phyloP scores from a whole-genome alignment of 2,888 invertebrate species.

The Agapostemon virescens region DNA sequence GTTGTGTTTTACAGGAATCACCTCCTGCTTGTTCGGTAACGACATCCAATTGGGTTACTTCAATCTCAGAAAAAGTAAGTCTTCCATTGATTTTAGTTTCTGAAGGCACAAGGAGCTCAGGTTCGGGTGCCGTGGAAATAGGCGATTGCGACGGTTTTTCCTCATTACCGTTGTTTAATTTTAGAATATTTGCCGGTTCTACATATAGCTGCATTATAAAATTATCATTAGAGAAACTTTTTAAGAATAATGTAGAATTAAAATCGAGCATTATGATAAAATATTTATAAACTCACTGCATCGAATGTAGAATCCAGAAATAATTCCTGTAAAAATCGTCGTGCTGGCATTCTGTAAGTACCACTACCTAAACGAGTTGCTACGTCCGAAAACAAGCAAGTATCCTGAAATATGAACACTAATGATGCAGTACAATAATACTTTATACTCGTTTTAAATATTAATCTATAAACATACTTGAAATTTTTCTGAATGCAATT shows the following conservation, averaged over 20 bases:
- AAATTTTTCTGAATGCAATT: conserved; percentile 87
- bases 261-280: background rate
- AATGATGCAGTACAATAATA: conserved; percentile 10
- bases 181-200: conserved; percentile 76
- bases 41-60: conserved; percentile 66
- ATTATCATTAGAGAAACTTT: conserved; percentile 24
- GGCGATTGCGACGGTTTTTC: conserved; percentile 65
- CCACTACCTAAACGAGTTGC: conserved; percentile 89
- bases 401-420: conserved; percentile 82
- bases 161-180: conserved; percentile 67
- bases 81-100: conserved; percentile 77
- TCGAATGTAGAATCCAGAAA: conserved; percentile 93
- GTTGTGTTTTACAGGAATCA: conserved; percentile 60
- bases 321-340: conserved; percentile 95
- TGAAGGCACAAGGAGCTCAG: conserved; percentile 58
- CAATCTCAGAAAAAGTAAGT: conserved; percentile 68
- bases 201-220: conserved; percentile 74
- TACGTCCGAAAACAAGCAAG: conserved; percentile 96
- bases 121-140: conserved; percentile 52
- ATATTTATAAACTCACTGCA: conserved; percentile 76
- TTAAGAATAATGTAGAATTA: background rate
- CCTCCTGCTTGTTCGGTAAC: conserved; percentile 68
- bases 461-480: conserved; percentile 72
- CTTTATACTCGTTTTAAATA: background rate
- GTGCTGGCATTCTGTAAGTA: conserved; percentile 90